Percentiles rank a stretch among this genome's conserved stretches.
These are phyloP conservation scores for Enteromius treurensis DNA, from an alignment of 2,797 vertebrate genomes.

Conservation along the genomic window DNA sequence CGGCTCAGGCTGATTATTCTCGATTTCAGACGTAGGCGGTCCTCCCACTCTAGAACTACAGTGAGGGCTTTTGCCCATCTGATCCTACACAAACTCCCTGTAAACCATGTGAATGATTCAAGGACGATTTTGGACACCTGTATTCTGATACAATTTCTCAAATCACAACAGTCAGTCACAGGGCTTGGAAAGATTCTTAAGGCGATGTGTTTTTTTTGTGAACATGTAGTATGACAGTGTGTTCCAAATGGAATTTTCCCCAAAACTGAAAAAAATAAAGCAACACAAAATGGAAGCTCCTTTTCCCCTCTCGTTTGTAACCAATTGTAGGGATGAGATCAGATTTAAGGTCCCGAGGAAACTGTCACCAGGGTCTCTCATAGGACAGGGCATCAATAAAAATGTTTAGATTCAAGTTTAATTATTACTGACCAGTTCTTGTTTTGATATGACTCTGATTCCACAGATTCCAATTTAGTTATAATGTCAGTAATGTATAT, in stretches of 20 bases:
- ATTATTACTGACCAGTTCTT: background rate
- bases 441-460: background rate
- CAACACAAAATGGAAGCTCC: background rate
- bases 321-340: too few species aligned
- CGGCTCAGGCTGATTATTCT: conserved; percentile 5
- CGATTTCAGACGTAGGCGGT: conserved; percentile 18
- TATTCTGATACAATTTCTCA: background rate
- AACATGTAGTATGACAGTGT: background rate
- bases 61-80: conserved; percentile 10
- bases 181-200: background rate
- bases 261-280: background rate
- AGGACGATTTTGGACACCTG: background rate
- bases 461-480: background rate
- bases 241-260: background rate
- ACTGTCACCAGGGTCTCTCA: too few species aligned
- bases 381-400: background rate
- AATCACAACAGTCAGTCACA: conserved; percentile 4
- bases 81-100: background rate
- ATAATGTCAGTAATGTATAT: background rate
- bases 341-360: too few species aligned
- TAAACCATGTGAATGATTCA: conserved; percentile 7
- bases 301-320: background rate
- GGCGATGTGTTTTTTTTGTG: background rate
- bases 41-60: background rate
- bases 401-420: background rate